phyloP scores from a whole-genome alignment of 1,140 invertebrate genomes.

The Plodia interpunctella region DNA sequence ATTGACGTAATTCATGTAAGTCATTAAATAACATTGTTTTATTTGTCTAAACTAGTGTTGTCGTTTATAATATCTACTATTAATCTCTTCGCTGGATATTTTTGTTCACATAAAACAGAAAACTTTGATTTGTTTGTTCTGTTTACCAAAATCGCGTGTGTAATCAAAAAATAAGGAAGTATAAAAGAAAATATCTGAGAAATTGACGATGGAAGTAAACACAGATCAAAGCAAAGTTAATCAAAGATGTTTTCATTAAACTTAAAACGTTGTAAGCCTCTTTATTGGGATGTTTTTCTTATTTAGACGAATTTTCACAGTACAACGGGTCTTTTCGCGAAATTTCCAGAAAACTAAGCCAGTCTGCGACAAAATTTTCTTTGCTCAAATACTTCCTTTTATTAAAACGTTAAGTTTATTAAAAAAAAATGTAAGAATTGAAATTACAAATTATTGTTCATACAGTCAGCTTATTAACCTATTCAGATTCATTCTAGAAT shows the following conservation, averaged over 20 bases:
- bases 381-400: background rate
- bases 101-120: no score
- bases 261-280: slow-evolving; percentile 2
- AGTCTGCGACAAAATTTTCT: background rate
- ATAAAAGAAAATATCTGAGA: slow-evolving; percentile 1
- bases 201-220: background rate
- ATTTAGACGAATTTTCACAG: background rate
- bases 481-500: no score
- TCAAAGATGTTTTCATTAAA: slow-evolving; percentile 4
- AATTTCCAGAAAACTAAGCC: background rate
- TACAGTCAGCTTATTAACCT: no score
- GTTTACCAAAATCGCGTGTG: background rate
- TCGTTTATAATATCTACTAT: no score
- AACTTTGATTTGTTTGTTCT: background rate
- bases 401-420: no score
- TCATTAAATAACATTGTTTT: no score
- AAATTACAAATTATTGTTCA: no score
- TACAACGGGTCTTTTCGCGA: background rate
- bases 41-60: no score
- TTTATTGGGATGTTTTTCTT: background rate
- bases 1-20: no score
- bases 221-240: slow-evolving; percentile 1
- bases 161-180: background rate
- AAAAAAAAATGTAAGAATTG: no score
- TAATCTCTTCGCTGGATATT: no score